phyloP scores from a whole-genome alignment of 2,113 vertebrate genomes.

The Platysternon megacephalum region DNA sequence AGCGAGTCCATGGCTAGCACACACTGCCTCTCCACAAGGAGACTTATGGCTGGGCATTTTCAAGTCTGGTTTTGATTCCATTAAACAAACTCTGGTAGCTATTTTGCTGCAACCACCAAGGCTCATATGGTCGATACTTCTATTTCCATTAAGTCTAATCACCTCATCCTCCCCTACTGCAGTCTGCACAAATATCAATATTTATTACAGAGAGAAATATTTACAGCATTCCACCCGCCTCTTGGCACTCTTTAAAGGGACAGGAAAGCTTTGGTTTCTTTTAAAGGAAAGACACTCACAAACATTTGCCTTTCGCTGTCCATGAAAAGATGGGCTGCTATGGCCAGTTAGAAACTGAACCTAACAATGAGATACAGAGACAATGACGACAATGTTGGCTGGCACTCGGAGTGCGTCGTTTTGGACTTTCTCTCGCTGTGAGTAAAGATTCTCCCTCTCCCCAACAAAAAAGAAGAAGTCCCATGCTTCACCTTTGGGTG shows the following conservation, averaged over 20 bases:
- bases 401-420: not conserved
- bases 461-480: not conserved
- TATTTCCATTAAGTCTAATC: not conserved
- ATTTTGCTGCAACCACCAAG: not conserved
- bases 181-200: slow-evolving; percentile 26
- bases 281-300: slow-evolving; percentile 64
- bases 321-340: not conserved
- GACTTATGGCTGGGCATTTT: not conserved
- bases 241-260: slow-evolving; percentile 65
- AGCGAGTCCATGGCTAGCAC: not conserved
- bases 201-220: slow-evolving; percentile 66
- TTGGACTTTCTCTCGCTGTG: not conserved
- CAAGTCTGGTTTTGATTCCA: not conserved
- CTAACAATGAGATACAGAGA: slow-evolving; percentile 5
- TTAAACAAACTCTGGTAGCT: not conserved
- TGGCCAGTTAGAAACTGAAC: slow-evolving; percentile 38
- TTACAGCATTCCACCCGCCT: slow-evolving; percentile 65
- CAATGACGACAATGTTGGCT: slow-evolving; percentile 10
- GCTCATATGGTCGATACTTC: not conserved
- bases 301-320: slow-evolving; percentile 45
- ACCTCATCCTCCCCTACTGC: slow-evolving; percentile 43
- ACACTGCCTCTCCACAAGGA: not conserved
- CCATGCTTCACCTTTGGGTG: not conserved
- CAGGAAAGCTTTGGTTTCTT: slow-evolving; percentile 73
- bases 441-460: not conserved